phyloP scores from a whole-genome alignment of 2,113 vertebrate species.

The Colossoma macropomum region DNA sequence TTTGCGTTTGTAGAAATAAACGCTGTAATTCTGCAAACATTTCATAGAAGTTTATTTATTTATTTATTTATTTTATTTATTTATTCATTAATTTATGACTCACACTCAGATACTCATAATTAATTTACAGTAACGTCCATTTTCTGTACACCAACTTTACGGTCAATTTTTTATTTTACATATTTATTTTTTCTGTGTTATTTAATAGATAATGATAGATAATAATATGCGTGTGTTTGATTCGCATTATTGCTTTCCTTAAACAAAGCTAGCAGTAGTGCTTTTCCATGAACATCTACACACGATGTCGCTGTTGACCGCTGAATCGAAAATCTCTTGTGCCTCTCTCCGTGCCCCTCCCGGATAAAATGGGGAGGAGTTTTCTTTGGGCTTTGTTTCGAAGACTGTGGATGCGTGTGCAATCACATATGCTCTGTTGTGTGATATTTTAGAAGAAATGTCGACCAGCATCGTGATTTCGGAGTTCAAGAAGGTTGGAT shows the following conservation, averaged over 20 bases:
- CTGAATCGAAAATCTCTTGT: slow-evolving; percentile 21
- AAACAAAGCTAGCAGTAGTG: background rate
- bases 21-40: too few relatives aligned
- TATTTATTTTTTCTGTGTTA: too few relatives aligned
- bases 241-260: background rate
- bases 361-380: slow-evolving; percentile 44
- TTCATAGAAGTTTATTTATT: too few relatives aligned
- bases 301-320: slow-evolving; percentile 69
- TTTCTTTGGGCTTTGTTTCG: slow-evolving; percentile 57
- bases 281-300: slow-evolving; percentile 47
- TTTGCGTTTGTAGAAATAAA: too few relatives aligned
- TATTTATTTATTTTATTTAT: too few relatives aligned
- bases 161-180: too few relatives aligned
- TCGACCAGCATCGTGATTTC: slow-evolving; percentile 1
- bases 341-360: slow-evolving; percentile 64
- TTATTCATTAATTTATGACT: too few relatives aligned
- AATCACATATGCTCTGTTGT: background rate
- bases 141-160: too few relatives aligned
- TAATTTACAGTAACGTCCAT: too few relatives aligned
- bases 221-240: too few relatives aligned
- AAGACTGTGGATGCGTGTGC: slow-evolving; percentile 19
- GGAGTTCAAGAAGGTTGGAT: background rate
- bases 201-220: too few relatives aligned
- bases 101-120: too few relatives aligned
- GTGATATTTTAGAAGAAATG: background rate